Evolutionary conservation across 2,113 vertebrate genomes (phyloP).

Genomic region (Craseonycteris thonglongyai): DNA sequence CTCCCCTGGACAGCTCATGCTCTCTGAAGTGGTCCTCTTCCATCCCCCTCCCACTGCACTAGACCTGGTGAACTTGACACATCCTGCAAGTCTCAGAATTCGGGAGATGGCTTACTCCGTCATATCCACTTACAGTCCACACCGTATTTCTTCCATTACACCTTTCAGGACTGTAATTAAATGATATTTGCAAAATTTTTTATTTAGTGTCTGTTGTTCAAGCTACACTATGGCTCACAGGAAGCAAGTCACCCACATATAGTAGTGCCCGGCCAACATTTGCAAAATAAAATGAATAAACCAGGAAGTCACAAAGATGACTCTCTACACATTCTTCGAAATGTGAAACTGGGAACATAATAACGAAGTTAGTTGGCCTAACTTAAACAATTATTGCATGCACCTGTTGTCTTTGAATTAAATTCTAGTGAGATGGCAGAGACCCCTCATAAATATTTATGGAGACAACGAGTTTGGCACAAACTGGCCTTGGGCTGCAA

Average conservation of each 20-base stretch:
- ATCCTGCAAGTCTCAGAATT: neutral
- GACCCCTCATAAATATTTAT: slow-evolving; percentile 63
- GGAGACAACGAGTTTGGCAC: slow-evolving; percentile 41
- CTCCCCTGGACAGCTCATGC: rapidly evolving
- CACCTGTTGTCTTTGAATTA: slow-evolving; percentile 63
- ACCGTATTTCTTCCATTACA: neutral
- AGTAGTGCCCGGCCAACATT: neutral
- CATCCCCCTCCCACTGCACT: neutral
- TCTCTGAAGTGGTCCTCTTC: neutral
- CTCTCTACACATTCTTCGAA: slow-evolving; percentile 1
- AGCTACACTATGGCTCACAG: neutral
- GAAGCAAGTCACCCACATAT: neutral
- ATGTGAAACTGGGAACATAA: slow-evolving; percentile 29
- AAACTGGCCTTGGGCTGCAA: neutral
- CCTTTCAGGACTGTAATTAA: neutral
- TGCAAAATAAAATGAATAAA: neutral
- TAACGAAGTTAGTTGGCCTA: slow-evolving; percentile 30
- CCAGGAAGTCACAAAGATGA: neutral
- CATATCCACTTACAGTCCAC: rapidly evolving
- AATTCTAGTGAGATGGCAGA: slow-evolving; percentile 67
- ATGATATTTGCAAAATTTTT: neutral
- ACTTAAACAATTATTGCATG: neutral
- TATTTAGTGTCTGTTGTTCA: neutral
- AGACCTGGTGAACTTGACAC: neutral
- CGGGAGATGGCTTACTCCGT: rapidly evolving